Percentiles rank a stretch among this genome's conserved stretches.
These are phyloP conservation scores for Larimichthys polyactis DNA, from an alignment of 2,113 vertebrate genomes.

Conservation along the genomic window DNA sequence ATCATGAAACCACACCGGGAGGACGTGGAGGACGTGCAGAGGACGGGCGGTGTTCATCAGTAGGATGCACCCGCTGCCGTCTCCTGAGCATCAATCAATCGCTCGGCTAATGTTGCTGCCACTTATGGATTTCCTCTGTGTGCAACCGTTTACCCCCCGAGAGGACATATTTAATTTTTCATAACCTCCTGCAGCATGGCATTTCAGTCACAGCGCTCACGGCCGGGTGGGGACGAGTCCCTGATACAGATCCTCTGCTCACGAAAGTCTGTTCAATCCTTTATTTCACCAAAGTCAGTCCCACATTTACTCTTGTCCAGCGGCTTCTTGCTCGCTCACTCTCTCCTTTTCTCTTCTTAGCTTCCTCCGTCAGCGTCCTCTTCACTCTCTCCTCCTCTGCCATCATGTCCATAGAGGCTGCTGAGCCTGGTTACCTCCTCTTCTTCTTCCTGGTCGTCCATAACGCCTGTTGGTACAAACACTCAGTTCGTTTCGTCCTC, in stretches of 20 bases:
- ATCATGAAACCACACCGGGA: background rate
- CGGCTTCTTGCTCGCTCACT: too few relatives aligned
- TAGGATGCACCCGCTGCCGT: constrained; percentile 35
- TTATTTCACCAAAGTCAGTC: too few relatives aligned
- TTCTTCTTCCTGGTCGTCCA: too few relatives aligned
- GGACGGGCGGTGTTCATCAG: background rate
- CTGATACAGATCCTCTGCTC: constrained; percentile 11
- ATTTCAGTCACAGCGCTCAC: constrained; percentile 55
- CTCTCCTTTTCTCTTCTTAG: too few relatives aligned
- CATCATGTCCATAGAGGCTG: too few relatives aligned
- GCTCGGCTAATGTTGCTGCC: constrained; percentile 48
- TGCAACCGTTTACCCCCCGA: constrained; percentile 29
- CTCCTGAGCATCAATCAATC: constrained; percentile 64
- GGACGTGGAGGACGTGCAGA: constrained; percentile 1
- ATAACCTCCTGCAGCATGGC: constrained; percentile 52
- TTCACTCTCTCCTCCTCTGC: too few relatives aligned
- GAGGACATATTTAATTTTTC: constrained; percentile 74
- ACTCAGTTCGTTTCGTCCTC: too few relatives aligned
- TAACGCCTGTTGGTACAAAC: too few relatives aligned
- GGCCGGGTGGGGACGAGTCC: background rate
- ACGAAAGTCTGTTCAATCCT: background rate
- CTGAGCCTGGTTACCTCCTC: too few relatives aligned
- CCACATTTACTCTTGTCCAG: too few relatives aligned
- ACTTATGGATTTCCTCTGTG: constrained; percentile 37
- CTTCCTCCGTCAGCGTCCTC: too few relatives aligned